These are phyloP conservation scores for Neoitamus cyanurus DNA, from an alignment of 2,888 invertebrate genomes.

Conservation along the genomic window DNA sequence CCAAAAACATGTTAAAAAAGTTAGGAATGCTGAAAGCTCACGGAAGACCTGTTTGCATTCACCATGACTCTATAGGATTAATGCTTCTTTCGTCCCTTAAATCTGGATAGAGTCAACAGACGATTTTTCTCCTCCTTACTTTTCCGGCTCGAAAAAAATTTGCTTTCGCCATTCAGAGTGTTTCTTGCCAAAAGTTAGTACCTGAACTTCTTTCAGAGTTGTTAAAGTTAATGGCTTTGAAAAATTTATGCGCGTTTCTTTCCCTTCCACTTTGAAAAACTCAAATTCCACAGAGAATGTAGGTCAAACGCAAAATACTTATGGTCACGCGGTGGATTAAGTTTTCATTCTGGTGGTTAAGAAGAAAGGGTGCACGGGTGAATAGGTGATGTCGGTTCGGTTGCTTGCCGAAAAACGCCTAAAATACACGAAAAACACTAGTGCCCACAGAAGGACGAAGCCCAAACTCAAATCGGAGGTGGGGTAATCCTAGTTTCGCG, in stretches of 20 bases:
- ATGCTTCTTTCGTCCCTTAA: neutral
- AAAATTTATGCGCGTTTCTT: slow-evolving; percentile 22
- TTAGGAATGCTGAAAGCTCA: slow-evolving; percentile 7
- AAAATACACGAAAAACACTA: neutral
- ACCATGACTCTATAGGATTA: neutral
- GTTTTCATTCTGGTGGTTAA: neutral
- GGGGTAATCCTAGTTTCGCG: neutral
- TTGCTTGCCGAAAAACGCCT: neutral
- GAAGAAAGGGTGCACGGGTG: neutral
- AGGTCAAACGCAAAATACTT: neutral
- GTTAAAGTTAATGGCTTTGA: slow-evolving; percentile 35
- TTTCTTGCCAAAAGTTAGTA: neutral
- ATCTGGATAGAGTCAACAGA: slow-evolving; percentile 12
- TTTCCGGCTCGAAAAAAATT: neutral
- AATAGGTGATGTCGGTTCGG: neutral
- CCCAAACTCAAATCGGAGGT: neutral
- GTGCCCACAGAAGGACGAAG: neutral
- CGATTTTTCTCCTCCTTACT: slow-evolving; percentile 16
- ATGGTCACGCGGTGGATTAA: neutral
- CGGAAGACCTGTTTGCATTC: slow-evolving; percentile 33
- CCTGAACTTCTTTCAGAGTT: neutral
- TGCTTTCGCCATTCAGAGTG: neutral
- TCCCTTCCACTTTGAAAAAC: neutral
- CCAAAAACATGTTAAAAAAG: neutral
- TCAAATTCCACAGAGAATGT: neutral